Conservation (phyloP, 2,888 invertebrate genomes). For the Sericinus montela region DNA sequence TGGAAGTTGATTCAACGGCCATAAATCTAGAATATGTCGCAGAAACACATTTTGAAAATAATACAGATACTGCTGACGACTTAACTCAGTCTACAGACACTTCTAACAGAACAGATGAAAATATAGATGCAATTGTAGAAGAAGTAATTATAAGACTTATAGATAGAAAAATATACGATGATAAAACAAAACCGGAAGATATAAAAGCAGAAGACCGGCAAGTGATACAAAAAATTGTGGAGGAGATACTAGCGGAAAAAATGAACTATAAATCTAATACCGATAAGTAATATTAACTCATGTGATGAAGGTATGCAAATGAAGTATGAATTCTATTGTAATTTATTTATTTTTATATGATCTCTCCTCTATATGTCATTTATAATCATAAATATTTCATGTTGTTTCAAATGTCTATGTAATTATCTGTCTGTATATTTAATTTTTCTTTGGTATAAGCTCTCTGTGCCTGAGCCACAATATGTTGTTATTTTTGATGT, state of each 20-base stretch:
- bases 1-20: conserved; percentile 44
- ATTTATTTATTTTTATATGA: not conserved
- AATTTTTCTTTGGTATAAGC: no score
- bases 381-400: no score
- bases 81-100: conserved; percentile 26
- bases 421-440: no score
- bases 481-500: no score
- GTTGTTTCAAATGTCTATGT: no score
- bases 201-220: conserved; percentile 63
- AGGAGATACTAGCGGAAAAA: conserved; percentile 66
- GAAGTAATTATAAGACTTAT: conserved; percentile 67
- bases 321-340: not conserved
- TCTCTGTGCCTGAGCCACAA: no score
- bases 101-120: conserved; percentile 46
- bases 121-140: conserved; percentile 67
- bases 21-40: conserved; percentile 44
- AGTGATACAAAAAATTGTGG: conserved; percentile 69
- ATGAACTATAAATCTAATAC: conserved; percentile 43
- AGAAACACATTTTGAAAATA: conserved; percentile 15
- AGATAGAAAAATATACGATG: conserved; percentile 75
- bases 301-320: not conserved
- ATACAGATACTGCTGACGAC: conserved; percentile 21
- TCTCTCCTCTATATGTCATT: not conserved
- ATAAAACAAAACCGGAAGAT: conserved; percentile 72
- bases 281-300: conserved; percentile 6